Base-by-base conservation (phyloP, 2,113 vertebrate genomes). In the Upupa epops region DNA sequence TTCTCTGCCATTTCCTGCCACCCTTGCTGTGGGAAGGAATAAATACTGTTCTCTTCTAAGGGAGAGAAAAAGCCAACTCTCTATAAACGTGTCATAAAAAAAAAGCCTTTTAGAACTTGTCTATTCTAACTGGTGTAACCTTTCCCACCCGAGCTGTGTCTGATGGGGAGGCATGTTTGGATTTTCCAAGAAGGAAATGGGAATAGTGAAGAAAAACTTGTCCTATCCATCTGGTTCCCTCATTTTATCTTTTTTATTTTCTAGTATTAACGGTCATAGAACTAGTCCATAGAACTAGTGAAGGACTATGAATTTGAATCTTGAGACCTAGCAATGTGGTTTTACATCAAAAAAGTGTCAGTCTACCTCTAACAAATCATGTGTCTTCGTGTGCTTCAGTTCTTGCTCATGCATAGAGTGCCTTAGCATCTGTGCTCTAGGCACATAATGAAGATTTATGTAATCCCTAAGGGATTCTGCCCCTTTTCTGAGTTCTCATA, bases 381-480 rank as follows among this genome's bases (percentile, higher is more conserved):
- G 45, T 63, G 34, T 88, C 74, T 69, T 79, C 66, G 80, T 61
- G 75, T 83, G 18, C 19, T 81, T 88, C 26, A 78, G 40, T 63
- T 91, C 65, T 76, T 59, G 46, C 17, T 80, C 26, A 3, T 28
- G 37, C 28, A 22, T 45, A 17, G 31, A 52, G 70, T 90, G 86
- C 86, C 86, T 93, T 73, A 71, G 86, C 65, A 46, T 49, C 82
- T 88, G 61, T 88, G 83, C 72, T 86, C 15, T 66, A 74, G 76
- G 83, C 69, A 94, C 72, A 24, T 64, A 81, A 77, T 34, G 34
- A 80, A 86, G 64, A 52, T 80, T 68, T 74, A 66, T 58, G 31
- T 90, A 81, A 80, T 91, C 90, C 72, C 69, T 83, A 81, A 69
- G 93, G 91, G 91, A 92, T 92, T 92, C 73, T 78, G 3, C 66